These are phyloP conservation scores for Notothenia rossii DNA, from an alignment of 2,113 vertebrate genomes.

Conservation along the genomic window DNA sequence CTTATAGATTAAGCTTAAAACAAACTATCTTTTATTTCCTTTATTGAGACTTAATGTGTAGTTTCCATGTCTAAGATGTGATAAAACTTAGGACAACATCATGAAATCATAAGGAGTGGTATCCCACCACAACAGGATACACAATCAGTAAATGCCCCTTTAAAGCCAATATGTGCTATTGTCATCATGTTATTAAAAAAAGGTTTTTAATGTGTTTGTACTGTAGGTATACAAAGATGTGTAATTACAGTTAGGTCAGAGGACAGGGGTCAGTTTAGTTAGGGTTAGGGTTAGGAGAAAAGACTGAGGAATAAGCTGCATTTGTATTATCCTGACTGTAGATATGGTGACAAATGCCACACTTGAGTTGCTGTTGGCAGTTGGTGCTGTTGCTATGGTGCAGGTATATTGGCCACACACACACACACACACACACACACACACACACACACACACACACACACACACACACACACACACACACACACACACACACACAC, in stretches of 20 bases:
- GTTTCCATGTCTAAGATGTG: not conserved
- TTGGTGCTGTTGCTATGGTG: not conserved
- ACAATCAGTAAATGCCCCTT: not conserved
- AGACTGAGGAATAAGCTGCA: not conserved
- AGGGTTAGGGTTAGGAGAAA: not conserved
- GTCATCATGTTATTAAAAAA: not conserved
- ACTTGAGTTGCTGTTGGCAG: not conserved
- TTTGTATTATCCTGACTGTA: not conserved
- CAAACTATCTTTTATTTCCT: not conserved
- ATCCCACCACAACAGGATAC: not conserved
- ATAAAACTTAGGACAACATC: not conserved
- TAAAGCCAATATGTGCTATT: not conserved
- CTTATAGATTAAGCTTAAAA: not conserved
- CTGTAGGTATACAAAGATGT: not conserved
- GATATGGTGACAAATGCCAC: not conserved
- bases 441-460: constrained; percentile 9
- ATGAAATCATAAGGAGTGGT: not conserved
- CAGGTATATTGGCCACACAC: constrained; percentile 4
- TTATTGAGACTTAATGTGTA: not conserved
- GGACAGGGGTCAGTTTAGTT: constrained; percentile 12
- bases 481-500: not conserved
- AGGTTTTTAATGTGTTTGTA: not conserved
- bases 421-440: not conserved
- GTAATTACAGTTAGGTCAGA: not conserved
- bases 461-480: constrained; percentile 13